Evolutionary conservation across 2,888 invertebrate genomes (phyloP).

Genomic region (Mythimna ferrago): DNA sequence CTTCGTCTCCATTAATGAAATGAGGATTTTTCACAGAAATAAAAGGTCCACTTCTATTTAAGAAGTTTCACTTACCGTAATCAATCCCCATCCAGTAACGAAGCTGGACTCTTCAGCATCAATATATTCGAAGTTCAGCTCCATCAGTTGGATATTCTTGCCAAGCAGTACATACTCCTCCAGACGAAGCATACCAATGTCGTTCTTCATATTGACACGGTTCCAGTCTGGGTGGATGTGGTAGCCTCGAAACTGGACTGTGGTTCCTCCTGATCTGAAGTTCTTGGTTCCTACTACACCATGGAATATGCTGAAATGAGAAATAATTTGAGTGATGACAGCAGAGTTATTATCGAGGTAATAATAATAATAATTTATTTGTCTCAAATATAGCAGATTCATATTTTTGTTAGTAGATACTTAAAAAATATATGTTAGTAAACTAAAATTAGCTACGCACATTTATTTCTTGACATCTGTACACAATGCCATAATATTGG

Average conservation of each 20-base stretch:
- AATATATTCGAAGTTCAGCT: slow-evolving; percentile 55
- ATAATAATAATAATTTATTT: no score
- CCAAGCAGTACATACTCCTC: slow-evolving; percentile 36
- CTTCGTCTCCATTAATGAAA: no score
- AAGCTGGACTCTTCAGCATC: slow-evolving; percentile 48
- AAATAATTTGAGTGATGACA: background rate
- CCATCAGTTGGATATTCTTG: slow-evolving; percentile 46
- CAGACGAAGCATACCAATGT: slow-evolving; percentile 65
- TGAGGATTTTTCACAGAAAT: no score
- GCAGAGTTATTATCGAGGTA: no score
- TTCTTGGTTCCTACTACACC: slow-evolving; percentile 67
- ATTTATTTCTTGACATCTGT: no score
- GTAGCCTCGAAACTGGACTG: slow-evolving; percentile 55
- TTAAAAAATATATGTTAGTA: no score
- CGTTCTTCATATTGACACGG: slow-evolving; percentile 65
- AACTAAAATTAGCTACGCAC: no score
- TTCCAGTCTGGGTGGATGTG: slow-evolving; percentile 70
- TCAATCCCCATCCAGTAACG: slow-evolving; percentile 74
- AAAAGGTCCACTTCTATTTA: no score
- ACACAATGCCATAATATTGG: no score
- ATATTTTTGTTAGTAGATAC: no score
- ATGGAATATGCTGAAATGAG: slow-evolving; percentile 60
- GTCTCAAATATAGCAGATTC: no score
- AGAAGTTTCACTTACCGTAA: slow-evolving; percentile 9
- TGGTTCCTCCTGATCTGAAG: slow-evolving; percentile 62